Evolutionary conservation across 2,113 vertebrate species (phyloP), one percentile per base, ranked within the genome.

Genomic region (Crotalus helleri): DNA sequence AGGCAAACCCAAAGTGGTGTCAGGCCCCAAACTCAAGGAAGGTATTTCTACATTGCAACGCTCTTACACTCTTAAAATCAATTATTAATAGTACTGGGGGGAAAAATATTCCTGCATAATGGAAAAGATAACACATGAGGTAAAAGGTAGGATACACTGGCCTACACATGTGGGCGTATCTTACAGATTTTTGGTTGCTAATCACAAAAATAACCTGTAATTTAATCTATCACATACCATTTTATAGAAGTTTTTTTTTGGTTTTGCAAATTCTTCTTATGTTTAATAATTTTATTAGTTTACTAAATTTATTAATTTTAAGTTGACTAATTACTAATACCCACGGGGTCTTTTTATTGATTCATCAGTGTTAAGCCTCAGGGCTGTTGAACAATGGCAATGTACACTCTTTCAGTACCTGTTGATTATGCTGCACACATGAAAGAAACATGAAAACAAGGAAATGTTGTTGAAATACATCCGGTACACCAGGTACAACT

Each of bases 61-160:
- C 44, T 61, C 87, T 89, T 85, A 85, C 5, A 8, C 29, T 74
- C 53, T 44, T 91, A 89, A 91, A 88, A 54, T 44, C 8, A 49
- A 23, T 93, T 64, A 91, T 85, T 88, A 93, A 93, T 85, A 58
- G 44, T 15, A 53, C 61, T 89, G 54, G 69, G 46, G 46, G 5
- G 89, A 88, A 88, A 54, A 88, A 87, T 53, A 15, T 86, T 54
- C 64, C 24, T 88, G 81, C 5, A 61, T 39, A 85, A 49, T 87
- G 46, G 91, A 29, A 89, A 85, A 61, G 55, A 69, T 0, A 85
- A 46, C 81, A 89, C 59, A 88, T 89, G 54, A 90, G 87, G 7
- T 1, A 1, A 91, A 86, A 64, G 61, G 26, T 29, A 64, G 61
- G 26, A 64, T 24, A 59, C 6, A 24, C 57, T 59, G 21, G 21